Conservation (phyloP, 2,888 invertebrate genomes). For the Lottia gigantea region DNA sequence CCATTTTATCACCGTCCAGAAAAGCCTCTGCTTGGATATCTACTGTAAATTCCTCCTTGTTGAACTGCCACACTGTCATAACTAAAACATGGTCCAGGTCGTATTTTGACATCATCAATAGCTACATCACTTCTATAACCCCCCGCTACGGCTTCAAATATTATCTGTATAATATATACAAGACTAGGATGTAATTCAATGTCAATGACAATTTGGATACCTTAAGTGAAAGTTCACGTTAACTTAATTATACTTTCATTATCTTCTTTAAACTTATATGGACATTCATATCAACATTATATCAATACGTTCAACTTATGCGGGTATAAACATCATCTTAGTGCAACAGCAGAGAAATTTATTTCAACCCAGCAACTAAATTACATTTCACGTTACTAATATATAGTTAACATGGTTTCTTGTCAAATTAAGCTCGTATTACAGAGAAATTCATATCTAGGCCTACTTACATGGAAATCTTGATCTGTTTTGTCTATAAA, state of each 20-base stretch:
- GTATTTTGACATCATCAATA: conserved; percentile 35
- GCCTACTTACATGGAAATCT: conserved; percentile 26
- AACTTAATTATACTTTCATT: too few species aligned
- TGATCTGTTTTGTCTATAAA: conserved; percentile 19
- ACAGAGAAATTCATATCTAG: too few species aligned
- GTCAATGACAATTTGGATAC: neutral
- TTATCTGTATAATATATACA: conserved; percentile 25
- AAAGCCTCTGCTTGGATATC: neutral
- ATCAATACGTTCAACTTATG: too few species aligned
- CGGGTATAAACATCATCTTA: too few species aligned
- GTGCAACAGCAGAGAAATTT: too few species aligned
- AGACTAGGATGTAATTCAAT: neutral
- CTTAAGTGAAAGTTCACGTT: too few species aligned
- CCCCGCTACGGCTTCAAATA: conserved; percentile 32
- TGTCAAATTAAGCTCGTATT: too few species aligned
- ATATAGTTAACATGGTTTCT: too few species aligned
- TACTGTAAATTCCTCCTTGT: neutral
- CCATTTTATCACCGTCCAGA: neutral
- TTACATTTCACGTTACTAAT: too few species aligned
- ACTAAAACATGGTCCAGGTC: conserved; percentile 25
- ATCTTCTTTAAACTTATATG: too few species aligned
- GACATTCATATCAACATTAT: too few species aligned
- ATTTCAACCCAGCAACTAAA: too few species aligned
- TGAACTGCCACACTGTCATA: conserved; percentile 4
- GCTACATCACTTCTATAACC: conserved; percentile 33